Conservation (phyloP, 2,797 vertebrate species). For the Choloepus didactylus region DNA sequence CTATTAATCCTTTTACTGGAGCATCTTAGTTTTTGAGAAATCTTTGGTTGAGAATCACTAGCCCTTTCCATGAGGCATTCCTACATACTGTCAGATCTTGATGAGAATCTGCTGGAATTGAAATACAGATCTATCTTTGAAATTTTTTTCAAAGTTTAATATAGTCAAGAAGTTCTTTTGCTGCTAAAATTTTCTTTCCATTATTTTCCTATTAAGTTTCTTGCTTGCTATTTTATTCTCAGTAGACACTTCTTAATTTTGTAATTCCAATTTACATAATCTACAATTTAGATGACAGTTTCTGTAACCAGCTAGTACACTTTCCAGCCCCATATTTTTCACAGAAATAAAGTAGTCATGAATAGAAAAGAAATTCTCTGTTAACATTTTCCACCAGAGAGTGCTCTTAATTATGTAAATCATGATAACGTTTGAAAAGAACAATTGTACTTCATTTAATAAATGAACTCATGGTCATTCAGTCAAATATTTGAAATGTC, state of each 20-base stretch:
- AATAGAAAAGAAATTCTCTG: not conserved
- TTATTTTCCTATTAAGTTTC: not conserved
- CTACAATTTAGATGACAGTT: not conserved
- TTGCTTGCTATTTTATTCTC: not conserved
- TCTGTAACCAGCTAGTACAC: not conserved
- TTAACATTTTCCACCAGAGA: not conserved
- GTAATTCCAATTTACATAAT: not conserved
- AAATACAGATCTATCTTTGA: not conserved
- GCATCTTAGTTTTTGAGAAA: not conserved
- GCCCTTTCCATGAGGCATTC: not conserved
- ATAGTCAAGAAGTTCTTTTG: not conserved
- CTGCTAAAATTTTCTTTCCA: not conserved
- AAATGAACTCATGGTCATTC: not conserved
- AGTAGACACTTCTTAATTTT: not conserved
- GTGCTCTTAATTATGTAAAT: slow-evolving; percentile 26
- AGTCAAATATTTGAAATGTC: slow-evolving; percentile 35
- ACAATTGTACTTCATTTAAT: not conserved
- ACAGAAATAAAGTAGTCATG: not conserved
- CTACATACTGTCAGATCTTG: not conserved
- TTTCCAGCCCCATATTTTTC: not conserved
- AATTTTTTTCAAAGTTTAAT: not conserved
- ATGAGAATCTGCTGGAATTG: not conserved
- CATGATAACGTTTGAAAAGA: not conserved
- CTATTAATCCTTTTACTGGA: not conserved
- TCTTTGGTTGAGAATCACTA: not conserved